phyloP scores from a whole-genome alignment of 2,113 vertebrate genomes.

The Narcine bancroftii region DNA sequence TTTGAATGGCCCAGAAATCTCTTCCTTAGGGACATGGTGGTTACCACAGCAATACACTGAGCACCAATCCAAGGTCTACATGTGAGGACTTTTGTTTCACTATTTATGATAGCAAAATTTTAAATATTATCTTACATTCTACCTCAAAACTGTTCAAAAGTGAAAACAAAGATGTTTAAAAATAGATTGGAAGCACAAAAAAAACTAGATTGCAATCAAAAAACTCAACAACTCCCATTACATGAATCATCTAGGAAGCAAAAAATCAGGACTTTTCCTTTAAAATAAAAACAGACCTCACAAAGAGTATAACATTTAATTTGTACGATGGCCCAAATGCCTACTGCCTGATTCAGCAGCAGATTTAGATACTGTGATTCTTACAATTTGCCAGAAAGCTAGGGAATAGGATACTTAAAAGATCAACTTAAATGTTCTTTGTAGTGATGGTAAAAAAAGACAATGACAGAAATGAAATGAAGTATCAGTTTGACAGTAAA shows the following conservation, averaged over 20 bases:
- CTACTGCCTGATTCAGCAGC: not conserved
- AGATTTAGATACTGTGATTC: not conserved
- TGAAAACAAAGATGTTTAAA: conserved; percentile 27
- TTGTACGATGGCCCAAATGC: not conserved
- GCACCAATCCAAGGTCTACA: not conserved
- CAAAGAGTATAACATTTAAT: not conserved
- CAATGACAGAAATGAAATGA: not conserved
- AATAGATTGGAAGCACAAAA: not conserved
- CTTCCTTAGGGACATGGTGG: not conserved
- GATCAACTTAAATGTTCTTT: not conserved
- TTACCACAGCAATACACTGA: not conserved
- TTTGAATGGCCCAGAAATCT: not conserved
- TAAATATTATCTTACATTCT: not conserved
- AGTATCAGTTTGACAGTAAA: not conserved
- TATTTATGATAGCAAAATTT: not conserved
- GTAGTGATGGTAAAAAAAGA: not conserved
- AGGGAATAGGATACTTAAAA: not conserved
- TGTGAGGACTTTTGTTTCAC: not conserved
- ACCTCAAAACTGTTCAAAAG: not conserved
- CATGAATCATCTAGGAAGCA: not conserved
- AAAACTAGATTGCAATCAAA: not conserved
- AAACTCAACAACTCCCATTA: not conserved
- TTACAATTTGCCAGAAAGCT: not conserved
- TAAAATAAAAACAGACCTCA: not conserved
- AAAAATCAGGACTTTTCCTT: not conserved